These are phyloP conservation scores for Chaetogeoica ovagalla DNA, from an alignment of 2,888 invertebrate species.

Conservation along the genomic window DNA sequence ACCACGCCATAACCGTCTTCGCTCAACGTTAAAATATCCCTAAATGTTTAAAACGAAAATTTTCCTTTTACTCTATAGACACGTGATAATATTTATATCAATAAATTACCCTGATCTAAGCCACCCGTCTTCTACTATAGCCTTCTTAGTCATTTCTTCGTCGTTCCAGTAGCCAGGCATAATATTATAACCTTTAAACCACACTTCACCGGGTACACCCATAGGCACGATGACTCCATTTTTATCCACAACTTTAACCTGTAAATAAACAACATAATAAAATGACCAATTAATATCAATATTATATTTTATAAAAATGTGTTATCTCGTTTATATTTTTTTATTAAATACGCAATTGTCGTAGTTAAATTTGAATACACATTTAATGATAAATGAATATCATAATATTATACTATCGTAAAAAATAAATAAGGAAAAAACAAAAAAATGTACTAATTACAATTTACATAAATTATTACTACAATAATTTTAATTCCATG, in stretches of 20 bases:
- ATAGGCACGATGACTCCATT: constrained; percentile 69
- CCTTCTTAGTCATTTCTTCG: constrained; percentile 71
- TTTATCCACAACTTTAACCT: constrained; percentile 68
- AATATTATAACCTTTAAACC: constrained; percentile 72
- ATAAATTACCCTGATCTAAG: constrained; percentile 60
- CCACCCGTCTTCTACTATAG: constrained; percentile 73
- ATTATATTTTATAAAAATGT: too few relatives aligned
- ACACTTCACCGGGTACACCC: constrained; percentile 75
- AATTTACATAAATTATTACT: too few relatives aligned
- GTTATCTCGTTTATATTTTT: too few relatives aligned
- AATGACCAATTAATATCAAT: too few relatives aligned
- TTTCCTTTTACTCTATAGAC: not conserved
- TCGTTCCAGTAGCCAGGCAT: constrained; percentile 85
- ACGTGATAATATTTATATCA: not conserved
- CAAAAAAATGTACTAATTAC: too few relatives aligned
- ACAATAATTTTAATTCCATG: too few relatives aligned
- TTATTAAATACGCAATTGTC: too few relatives aligned
- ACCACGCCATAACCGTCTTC: constrained; percentile 59
- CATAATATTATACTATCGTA: too few relatives aligned
- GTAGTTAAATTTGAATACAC: too few relatives aligned
- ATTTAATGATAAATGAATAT: too few relatives aligned
- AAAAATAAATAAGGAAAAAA: too few relatives aligned
- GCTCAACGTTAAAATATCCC: constrained; percentile 71
- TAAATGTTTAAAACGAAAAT: constrained; percentile 58
- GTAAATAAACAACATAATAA: not conserved